Evolutionary conservation across 2,888 invertebrate genomes (phyloP).

Genomic region (Macrosiphum euphorbiae): DNA sequence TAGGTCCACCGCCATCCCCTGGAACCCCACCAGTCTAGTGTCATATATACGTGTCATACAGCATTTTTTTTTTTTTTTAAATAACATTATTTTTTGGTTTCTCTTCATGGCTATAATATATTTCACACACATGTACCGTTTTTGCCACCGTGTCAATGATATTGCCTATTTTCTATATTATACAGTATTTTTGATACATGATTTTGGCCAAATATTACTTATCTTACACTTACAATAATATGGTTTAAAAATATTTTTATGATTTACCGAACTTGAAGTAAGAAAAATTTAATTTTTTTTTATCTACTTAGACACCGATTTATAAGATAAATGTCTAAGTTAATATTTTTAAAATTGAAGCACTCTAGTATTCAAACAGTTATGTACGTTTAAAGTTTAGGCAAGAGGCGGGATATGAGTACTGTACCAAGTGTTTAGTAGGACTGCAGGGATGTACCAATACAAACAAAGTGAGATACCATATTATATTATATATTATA

Average conservation of each 20-base stretch:
- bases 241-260: not conserved
- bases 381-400: not conserved
- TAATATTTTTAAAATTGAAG: not conserved
- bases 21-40: slow-evolving; percentile 67
- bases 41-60: slow-evolving; percentile 64
- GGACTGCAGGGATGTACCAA: not conserved
- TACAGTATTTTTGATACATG: not conserved
- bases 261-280: not conserved
- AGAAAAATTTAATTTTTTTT: not conserved
- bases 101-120: not conserved
- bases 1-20: slow-evolving; percentile 66
- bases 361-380: not conserved
- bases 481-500: no score
- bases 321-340: not conserved
- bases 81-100: slow-evolving; percentile 19
- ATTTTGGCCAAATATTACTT: not conserved
- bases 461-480: not conserved
- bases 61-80: slow-evolving; percentile 49
- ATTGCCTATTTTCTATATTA: not conserved
- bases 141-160: not conserved
- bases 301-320: not conserved
- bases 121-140: not conserved
- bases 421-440: not conserved
- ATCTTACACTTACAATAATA: not conserved
- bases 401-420: not conserved